phyloP scores from a whole-genome alignment of 2,113 vertebrate species.

The Phaethon lepturus region DNA sequence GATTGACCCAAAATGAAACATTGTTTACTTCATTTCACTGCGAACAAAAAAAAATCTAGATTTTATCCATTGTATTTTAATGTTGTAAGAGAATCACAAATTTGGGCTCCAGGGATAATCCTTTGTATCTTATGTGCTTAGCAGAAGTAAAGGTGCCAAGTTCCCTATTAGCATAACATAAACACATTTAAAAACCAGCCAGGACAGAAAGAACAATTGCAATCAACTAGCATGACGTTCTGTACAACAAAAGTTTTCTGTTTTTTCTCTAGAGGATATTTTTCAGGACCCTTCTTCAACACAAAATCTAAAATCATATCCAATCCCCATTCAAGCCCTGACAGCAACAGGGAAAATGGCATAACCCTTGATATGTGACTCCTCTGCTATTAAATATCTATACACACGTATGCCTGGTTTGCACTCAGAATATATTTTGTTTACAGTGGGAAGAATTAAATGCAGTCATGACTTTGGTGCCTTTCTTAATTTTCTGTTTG shows the following conservation, averaged over 20 bases:
- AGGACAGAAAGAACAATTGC: background rate
- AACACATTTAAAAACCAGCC: background rate
- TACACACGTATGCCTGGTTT: fast-evolving
- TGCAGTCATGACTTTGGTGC: background rate
- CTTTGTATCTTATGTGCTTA: background rate
- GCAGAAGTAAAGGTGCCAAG: background rate
- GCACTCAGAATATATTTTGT: background rate
- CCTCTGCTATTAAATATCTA: background rate
- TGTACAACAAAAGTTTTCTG: background rate
- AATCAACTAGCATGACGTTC: background rate
- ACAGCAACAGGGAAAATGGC: background rate
- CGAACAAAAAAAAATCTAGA: background rate
- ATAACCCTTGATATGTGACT: background rate
- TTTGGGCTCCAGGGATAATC: background rate
- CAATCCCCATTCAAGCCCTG: background rate
- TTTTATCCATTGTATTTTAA: background rate
- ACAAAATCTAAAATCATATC: background rate
- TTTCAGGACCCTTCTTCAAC: background rate
- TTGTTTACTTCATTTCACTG: background rate
- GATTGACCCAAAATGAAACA: background rate
- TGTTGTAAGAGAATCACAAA: background rate
- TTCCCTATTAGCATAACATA: background rate
- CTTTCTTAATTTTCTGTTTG: background rate
- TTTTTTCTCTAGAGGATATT: background rate
- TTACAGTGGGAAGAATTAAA: background rate